Base-by-base conservation (phyloP, 2,113 vertebrate genomes). In the Cynoglossus semilaevis region DNA sequence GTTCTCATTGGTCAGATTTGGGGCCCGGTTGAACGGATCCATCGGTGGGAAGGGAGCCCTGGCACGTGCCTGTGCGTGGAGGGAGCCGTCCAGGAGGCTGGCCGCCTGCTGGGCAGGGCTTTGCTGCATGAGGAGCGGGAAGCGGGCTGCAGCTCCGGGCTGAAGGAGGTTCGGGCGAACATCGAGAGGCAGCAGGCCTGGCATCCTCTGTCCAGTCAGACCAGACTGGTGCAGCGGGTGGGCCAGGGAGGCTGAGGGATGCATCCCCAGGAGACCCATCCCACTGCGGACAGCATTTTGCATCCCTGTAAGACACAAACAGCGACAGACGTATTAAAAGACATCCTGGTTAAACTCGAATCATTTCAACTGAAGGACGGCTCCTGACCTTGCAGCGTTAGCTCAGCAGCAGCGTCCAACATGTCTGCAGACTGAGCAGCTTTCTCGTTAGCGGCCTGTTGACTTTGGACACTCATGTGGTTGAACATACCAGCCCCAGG, bases 261-360 rank as follows among this genome's bases (percentile, higher is more conserved):
- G 96, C 89, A 98, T 91, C 67, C 93, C 94, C 72, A 98, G 70
- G 62, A 97, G 93, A 84, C 95, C 94, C 86, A 92, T 90, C 5
- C 90, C 88, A 59, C 88, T 86, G 14, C 90, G 95, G 79, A 94
- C 91, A 17, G 94, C 94, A 70, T 90, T 95, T 84, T 93, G 94
- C 91, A 94, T 90, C 38, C 91, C 96, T 96, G 80, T 45, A 38
- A 12, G 17, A 61, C 0, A 45, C 51, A 76, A 9, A 74, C 14
- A 58, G 16, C 2, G 3, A 59, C n/a, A 74, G 8, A 69, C 3
- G 42, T 22, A 17, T 34, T 59, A 49, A 9, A 36, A 29, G 46
- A 40, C 19, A 4, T 15, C 37, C 3, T 53, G 5, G n/a, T 2
- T 8, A 19, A 63, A 62, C 12, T 50, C 1, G n/a, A 38, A 36